Conservation (phyloP, 2,888 invertebrate species). For the Agrilus biguttatus region DNA sequence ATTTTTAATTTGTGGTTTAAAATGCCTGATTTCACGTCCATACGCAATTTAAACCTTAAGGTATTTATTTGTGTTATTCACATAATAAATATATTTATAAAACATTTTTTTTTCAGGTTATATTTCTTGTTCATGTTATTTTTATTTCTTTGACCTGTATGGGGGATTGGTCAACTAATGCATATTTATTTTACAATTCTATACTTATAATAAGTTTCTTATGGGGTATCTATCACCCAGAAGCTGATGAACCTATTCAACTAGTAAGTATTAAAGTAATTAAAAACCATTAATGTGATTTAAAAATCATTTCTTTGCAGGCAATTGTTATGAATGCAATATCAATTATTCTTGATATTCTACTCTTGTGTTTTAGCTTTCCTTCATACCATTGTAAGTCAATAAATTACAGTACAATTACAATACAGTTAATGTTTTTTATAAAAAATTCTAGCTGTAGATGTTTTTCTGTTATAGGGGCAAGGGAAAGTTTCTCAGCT, state of each 20-base stretch:
- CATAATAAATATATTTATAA: neutral
- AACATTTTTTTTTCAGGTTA: slow-evolving; percentile 4
- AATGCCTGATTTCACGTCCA: slow-evolving; percentile 8
- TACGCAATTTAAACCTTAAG: slow-evolving; percentile 8
- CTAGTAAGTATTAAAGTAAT: slow-evolving; percentile 3
- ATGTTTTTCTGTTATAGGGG: slow-evolving; percentile 4
- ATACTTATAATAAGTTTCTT: slow-evolving; percentile 5
- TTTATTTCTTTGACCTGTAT: slow-evolving; percentile 4
- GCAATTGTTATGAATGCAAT: slow-evolving; percentile 6
- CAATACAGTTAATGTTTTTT: too few species aligned
- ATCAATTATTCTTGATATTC: slow-evolving; percentile 7
- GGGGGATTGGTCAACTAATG: slow-evolving; percentile 5
- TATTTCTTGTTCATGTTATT: slow-evolving; percentile 7
- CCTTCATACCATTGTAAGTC: too few species aligned
- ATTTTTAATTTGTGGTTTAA: slow-evolving; percentile 1
- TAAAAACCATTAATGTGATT: neutral
- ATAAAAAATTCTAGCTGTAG: too few species aligned
- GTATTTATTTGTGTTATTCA: slow-evolving; percentile 1
- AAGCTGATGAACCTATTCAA: slow-evolving; percentile 7
- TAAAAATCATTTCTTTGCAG: slow-evolving; percentile 3
- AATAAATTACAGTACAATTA: too few species aligned
- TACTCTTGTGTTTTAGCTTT: slow-evolving; percentile 2
- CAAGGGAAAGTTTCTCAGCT: slow-evolving; percentile 8
- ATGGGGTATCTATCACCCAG: slow-evolving; percentile 6
- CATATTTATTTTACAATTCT: slow-evolving; percentile 9